Evolutionary conservation across 2,113 vertebrate species (phyloP).

Genomic region (Tupaia tana): DNA sequence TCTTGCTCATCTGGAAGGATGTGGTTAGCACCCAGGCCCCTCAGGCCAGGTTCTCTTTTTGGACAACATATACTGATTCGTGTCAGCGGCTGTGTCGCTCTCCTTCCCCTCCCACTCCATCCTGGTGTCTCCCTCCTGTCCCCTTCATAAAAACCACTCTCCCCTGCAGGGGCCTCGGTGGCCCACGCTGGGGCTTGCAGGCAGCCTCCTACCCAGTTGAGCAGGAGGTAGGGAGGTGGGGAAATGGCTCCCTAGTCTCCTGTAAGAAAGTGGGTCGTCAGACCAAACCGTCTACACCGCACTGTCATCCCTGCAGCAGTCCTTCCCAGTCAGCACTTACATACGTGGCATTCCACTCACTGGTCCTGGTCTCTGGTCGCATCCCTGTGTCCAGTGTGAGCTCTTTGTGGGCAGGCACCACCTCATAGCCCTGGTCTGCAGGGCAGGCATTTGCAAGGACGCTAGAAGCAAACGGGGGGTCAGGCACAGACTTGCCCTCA

Average conservation of each 20-base stretch:
- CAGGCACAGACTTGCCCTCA: accelerated
- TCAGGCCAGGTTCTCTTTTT: background rate
- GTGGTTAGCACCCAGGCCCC: background rate
- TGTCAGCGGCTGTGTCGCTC: accelerated
- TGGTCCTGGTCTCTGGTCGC: background rate
- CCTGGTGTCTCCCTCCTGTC: accelerated
- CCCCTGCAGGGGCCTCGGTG: background rate
- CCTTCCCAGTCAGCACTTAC: background rate
- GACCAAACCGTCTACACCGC: background rate
- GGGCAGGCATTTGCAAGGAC: background rate
- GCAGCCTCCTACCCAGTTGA: background rate
- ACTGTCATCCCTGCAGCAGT: background rate
- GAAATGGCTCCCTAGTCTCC: background rate
- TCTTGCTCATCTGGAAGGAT: background rate
- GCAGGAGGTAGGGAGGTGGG: background rate
- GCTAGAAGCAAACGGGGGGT: background rate
- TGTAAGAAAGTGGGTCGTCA: background rate
- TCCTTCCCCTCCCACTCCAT: accelerated
- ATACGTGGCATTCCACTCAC: accelerated
- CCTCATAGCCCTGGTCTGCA: accelerated
- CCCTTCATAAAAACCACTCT: too few relatives aligned
- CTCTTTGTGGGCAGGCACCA: accelerated
- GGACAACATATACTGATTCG: accelerated
- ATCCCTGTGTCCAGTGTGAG: accelerated
- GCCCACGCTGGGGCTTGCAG: background rate